phyloP scores from a whole-genome alignment of 2,113 vertebrate genomes.

The Neogobius melanostomus region DNA sequence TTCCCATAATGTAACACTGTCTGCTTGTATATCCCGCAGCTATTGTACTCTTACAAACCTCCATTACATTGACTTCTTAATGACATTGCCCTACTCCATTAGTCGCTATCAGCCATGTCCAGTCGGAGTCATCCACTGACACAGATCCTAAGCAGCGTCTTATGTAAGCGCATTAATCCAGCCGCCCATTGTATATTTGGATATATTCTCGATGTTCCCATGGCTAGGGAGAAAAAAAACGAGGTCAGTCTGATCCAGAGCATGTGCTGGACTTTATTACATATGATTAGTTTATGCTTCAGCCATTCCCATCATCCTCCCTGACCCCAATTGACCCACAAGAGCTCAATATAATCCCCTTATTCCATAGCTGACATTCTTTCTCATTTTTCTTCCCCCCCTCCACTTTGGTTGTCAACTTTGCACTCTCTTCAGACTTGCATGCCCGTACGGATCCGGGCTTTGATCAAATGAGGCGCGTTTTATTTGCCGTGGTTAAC shows the following conservation, averaged over 20 bases:
- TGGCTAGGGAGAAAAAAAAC: conserved; percentile 29
- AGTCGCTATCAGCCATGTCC: background rate
- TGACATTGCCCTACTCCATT: background rate
- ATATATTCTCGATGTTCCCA: conserved; percentile 25
- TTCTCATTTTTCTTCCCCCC: conserved; percentile 30
- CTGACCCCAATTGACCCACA: conserved; percentile 59
- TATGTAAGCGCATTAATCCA: conserved; percentile 26
- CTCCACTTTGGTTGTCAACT: conserved; percentile 22
- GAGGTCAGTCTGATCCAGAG: conserved; percentile 44
- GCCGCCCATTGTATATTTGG: conserved; percentile 40
- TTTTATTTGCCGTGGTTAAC: conserved; percentile 40
- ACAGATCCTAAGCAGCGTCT: conserved; percentile 8
- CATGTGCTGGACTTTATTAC: conserved; percentile 56
- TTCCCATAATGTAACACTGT: too few relatives aligned
- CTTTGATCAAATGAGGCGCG: conserved; percentile 39
- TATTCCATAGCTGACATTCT: conserved; percentile 51
- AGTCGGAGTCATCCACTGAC: background rate
- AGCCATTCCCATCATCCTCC: conserved; percentile 51
- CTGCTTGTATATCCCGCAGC: too few relatives aligned
- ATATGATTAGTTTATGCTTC: conserved; percentile 53
- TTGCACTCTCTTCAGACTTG: conserved; percentile 33
- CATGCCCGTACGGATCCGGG: conserved; percentile 15
- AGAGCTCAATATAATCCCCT: conserved; percentile 63
- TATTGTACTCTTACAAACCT: background rate
- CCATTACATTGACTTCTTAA: background rate